Evolutionary conservation across 2,888 invertebrate genomes (phyloP), one percentile per base, ranked within the genome.

Genomic region (Galeopsomyia nigrocyanea): DNA sequence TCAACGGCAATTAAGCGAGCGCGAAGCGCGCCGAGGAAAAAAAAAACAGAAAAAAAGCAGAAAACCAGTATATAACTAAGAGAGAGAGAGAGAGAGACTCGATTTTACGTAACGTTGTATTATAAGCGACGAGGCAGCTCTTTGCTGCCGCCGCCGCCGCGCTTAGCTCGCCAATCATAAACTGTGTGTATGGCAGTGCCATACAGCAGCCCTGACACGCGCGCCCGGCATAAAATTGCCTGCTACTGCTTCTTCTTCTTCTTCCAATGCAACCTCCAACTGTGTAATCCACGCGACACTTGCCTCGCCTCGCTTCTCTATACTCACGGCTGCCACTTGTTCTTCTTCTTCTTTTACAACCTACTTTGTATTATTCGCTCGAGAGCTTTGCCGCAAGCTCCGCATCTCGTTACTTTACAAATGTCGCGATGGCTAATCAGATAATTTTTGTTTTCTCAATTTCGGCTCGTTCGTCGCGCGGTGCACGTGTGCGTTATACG

Each of bases 121-220:
- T n/a, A n/a, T n/a, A n/a, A n/a, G n/a, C n/a, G n/a, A 49, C 19
- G 39, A 22, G 49, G 21, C 21, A 2, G n/a, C n/a, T n/a, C n/a
- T n/a, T n/a, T n/a, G n/a, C n/a, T 9, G 14, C 31, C 19, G 13
- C 1, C 19, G 22, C 21, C 3, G 6, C 17, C 39, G 51, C 58
- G 51, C 31, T 22, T 22, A 19, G 19, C 6, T 10, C n/a, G 49
- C 9, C n/a, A n/a, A n/a, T n/a, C n/a, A n/a, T n/a, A n/a, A 31
- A 3, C 3, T 7, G 31, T 39, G 17, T 46, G 21, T 31, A 10
- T 39, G 26, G n/a, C 26, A 47, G 53, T 14, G 49, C 49, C 19
- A 47, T 55, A 31, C 63, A 17, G 57, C 67, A 74, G 67, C 74
- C 74, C 70, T 74, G 74, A 74, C 74, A 74, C 70, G 74, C 67